These are phyloP conservation scores for Papilio aristodemus DNA, from an alignment of 1,140 invertebrate genomes.

Conservation along the genomic window DNA sequence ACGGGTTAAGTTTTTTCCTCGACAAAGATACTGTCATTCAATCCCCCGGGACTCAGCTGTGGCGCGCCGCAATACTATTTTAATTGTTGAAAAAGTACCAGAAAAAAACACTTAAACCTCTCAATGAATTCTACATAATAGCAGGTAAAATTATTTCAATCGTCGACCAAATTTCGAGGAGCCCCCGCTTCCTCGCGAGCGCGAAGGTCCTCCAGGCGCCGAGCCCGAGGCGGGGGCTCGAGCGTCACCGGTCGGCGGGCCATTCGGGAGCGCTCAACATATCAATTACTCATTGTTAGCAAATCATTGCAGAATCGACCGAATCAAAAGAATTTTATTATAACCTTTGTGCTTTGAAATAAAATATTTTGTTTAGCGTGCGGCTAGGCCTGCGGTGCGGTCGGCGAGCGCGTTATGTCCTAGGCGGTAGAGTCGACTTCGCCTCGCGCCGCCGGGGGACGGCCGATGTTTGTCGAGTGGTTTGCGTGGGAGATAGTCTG, in stretches of 20 bases:
- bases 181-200: conserved; percentile 14
- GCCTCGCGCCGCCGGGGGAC: neutral
- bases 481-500: conserved; percentile 55
- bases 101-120: conserved; percentile 56
- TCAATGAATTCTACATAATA: conserved; percentile 67
- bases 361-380: conserved; percentile 17
- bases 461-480: neutral
- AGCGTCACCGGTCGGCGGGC: conserved; percentile 41
- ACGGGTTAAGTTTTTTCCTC: conserved; percentile 45
- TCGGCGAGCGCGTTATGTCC: neutral
- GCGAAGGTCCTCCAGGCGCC: neutral
- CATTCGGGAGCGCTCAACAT: conserved; percentile 61
- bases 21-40: conserved; percentile 63
- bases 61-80: conserved; percentile 50
- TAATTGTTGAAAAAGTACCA: conserved; percentile 53
- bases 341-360: conserved; percentile 46
- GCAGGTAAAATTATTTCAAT: conserved; percentile 58
- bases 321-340: conserved; percentile 56
- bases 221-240: conserved; percentile 18
- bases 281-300: conserved; percentile 67
- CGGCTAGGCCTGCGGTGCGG: neutral
- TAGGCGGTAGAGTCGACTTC: neutral
- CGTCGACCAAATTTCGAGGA: conserved; percentile 45
- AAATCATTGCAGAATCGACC: conserved; percentile 63
- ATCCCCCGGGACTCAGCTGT: conserved; percentile 49